Conservation (phyloP, 2,797 vertebrate species). For the Phrynocephalus guinanensis region DNA sequence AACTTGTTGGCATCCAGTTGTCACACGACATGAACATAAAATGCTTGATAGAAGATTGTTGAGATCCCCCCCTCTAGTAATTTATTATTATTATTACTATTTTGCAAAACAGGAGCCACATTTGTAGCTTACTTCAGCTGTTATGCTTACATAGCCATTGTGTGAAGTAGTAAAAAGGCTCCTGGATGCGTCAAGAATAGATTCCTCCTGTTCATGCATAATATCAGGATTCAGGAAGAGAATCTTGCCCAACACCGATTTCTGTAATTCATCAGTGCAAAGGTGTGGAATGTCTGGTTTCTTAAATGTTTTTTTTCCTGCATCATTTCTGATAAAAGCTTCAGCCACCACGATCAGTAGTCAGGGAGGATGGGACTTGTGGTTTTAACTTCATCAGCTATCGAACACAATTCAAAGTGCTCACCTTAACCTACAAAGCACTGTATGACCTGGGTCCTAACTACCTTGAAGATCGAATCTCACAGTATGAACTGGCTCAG, state of each 20-base stretch:
- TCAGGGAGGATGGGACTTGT: not conserved
- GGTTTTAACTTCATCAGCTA: not conserved
- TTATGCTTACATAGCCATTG: not conserved
- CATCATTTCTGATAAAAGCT: not conserved
- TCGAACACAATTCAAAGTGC: too few relatives aligned
- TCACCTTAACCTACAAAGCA: too few relatives aligned
- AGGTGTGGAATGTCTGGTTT: not conserved
- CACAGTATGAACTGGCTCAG: too few relatives aligned
- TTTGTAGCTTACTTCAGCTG: not conserved
- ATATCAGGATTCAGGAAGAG: not conserved
- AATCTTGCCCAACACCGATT: not conserved
- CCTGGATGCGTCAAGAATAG: not conserved
- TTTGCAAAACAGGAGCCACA: constrained; percentile 25
- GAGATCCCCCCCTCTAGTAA: constrained; percentile 42
- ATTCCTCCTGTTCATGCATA: not conserved
- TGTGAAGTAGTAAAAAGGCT: too few relatives aligned
- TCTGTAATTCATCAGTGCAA: not conserved
- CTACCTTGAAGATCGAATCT: too few relatives aligned
- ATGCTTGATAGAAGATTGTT: constrained; percentile 49
- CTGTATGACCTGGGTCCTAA: too few relatives aligned
- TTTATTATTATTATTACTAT: constrained; percentile 42
- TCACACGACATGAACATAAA: constrained; percentile 41
- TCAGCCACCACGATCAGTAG: not conserved
- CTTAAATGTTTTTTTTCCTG: not conserved
- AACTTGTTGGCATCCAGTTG: constrained; percentile 42